Conservation (phyloP, 2,113 vertebrate genomes). For the Anseranas semipalmata region DNA sequence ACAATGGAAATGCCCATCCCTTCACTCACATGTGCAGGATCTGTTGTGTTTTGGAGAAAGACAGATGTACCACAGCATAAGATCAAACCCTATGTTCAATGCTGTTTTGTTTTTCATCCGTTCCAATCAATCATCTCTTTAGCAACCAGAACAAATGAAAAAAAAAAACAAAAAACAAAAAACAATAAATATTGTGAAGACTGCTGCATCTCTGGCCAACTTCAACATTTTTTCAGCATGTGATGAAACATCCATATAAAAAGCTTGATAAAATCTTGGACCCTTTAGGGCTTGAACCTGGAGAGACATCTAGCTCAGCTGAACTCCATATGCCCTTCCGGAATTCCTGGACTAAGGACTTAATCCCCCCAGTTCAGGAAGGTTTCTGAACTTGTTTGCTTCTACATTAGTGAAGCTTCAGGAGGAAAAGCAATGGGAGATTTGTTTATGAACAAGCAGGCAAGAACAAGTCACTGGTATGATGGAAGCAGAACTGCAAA, state of each 20-base stretch:
- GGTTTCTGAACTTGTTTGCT: constrained; percentile 9
- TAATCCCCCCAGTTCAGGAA: neutral
- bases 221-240: constrained; percentile 31
- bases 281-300: neutral
- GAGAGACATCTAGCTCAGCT: neutral
- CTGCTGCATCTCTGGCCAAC: constrained; percentile 12
- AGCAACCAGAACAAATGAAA: neutral
- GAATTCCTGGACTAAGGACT: constrained; percentile 47
- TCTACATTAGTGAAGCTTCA: neutral
- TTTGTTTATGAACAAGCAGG: neutral
- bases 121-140: neutral
- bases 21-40: neutral
- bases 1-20: neutral
- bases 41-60: neutral
- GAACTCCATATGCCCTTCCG: neutral
- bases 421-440: neutral
- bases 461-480: neutral
- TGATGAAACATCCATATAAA: constrained; percentile 24
- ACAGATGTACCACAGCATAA: neutral
- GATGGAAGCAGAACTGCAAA: neutral
- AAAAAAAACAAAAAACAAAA: neutral
- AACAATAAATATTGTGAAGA: neutral
- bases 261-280: constrained; percentile 30
- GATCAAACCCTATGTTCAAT: rapidly evolving
- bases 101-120: neutral